These are phyloP conservation scores for Vombatus ursinus DNA, from an alignment of 2,113 vertebrate species.

Conservation along the genomic window DNA sequence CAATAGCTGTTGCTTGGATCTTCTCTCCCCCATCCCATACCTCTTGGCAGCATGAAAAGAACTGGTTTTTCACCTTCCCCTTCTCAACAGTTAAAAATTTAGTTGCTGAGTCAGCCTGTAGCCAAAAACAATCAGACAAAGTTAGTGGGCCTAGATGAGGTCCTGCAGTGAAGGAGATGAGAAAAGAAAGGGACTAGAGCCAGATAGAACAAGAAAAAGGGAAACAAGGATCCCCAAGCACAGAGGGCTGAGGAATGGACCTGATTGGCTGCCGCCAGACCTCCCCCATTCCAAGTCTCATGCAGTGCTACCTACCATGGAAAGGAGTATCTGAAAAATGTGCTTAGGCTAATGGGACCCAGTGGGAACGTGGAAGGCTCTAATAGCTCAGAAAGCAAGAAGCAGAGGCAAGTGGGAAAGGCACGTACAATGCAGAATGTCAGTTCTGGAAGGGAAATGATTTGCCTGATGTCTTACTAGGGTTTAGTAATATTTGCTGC, in stretches of 20 bases:
- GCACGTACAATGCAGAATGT: neutral
- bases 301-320: neutral
- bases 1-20: neutral
- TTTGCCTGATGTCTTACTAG: neutral
- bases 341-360: rapidly evolving
- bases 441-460: neutral
- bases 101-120: neutral
- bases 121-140: neutral
- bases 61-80: neutral
- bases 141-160: neutral
- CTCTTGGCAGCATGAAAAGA: neutral
- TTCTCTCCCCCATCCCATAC: neutral
- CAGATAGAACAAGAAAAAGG: neutral
- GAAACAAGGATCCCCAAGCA: neutral
- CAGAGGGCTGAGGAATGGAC: neutral
- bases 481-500: neutral
- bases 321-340: neutral
- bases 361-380: neutral
- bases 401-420: neutral
- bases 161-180: neutral
- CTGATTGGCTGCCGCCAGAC: neutral
- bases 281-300: neutral
- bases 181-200: neutral
- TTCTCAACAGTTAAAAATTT: neutral
- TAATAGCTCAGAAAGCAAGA: neutral